Base-by-base conservation (phyloP, 2,888 invertebrate species). In the Diachrysia chrysitis region DNA sequence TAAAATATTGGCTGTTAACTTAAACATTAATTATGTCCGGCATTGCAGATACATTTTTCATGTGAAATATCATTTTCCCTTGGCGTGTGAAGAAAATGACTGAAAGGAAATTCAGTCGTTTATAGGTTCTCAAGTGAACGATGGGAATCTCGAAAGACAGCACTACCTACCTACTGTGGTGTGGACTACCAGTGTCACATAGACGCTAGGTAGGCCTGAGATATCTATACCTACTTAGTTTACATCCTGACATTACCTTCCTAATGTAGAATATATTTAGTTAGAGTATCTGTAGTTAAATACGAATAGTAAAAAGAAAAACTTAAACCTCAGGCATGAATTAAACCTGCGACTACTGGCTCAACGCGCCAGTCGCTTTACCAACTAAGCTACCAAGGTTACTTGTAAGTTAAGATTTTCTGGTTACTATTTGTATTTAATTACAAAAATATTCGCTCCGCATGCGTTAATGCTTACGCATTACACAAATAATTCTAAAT, bases 131-230 rank as follows among this genome's bases (percentile, higher is more conserved):
- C 59, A 70, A 74, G 75, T 48, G 72, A 69, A 71, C 53, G 59
- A 19, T 57, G 48, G 69, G 62, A 61, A 66, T 61, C 74, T 61
- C 58, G 46, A 57, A 77, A 71, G 78, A 66, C 42, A 65, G 56
- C 64, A 79, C 66, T 64, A 61, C 59, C 56, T 75, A 60, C 69
- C 67, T 66, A 70, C 62, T 79, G 72, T 60, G 72, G 81, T 65
- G 68, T 57, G 69, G 46, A 71, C 72, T 75, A 63, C 68, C 64
- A 66, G 69, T 68, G 67, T 61, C 51, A 64, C 66, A 57, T 71
- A 42, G n/a, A 32, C 46, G 51, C 46, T 19, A 21, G n/a, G 16
- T 6, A 42, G 42, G 5, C 42, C 57, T 37, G 48, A 48, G 66
- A 46, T 60, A 21, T 29, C 16, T 51, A 17, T 29, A n/a, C n/a